phyloP scores from a whole-genome alignment of 1,140 invertebrate genomes.

The Archivesica marissinica region DNA sequence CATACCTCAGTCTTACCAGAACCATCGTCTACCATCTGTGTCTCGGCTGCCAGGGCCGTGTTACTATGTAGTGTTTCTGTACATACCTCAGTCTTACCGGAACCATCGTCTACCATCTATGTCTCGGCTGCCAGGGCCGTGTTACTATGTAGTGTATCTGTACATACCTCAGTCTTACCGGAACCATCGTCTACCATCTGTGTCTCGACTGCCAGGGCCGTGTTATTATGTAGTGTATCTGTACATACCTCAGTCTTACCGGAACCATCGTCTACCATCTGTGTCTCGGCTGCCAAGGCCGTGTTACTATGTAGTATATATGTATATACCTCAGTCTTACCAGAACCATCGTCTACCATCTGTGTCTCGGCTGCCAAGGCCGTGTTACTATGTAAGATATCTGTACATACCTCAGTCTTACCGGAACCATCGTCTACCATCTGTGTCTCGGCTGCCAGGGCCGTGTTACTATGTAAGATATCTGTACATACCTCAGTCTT shows the following conservation, averaged over 20 bases:
- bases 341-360: conserved; percentile 95
- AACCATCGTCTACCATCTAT: conserved; percentile 95
- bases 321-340: conserved; percentile 90
- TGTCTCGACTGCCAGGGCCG: conserved; percentile 89
- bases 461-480: conserved; percentile 87
- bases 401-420: conserved; percentile 89
- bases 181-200: conserved; percentile 95
- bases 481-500: conserved; percentile 89
- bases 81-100: conserved; percentile 90
- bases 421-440: conserved; percentile 96
- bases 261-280: conserved; percentile 95
- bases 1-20: conserved; percentile 90
- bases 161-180: conserved; percentile 91
- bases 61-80: conserved; percentile 88
- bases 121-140: conserved; percentile 89
- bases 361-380: conserved; percentile 90
- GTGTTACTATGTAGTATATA: conserved; percentile 87
- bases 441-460: conserved; percentile 90
- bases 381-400: conserved; percentile 87
- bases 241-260: conserved; percentile 91
- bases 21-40: conserved; percentile 95
- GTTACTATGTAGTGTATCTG: conserved; percentile 87
- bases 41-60: conserved; percentile 88
- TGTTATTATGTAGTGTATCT: conserved; percentile 87
- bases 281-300: conserved; percentile 90